Evolutionary conservation across 2,888 invertebrate genomes (phyloP).

Genomic region (Strigamia maritima): DNA sequence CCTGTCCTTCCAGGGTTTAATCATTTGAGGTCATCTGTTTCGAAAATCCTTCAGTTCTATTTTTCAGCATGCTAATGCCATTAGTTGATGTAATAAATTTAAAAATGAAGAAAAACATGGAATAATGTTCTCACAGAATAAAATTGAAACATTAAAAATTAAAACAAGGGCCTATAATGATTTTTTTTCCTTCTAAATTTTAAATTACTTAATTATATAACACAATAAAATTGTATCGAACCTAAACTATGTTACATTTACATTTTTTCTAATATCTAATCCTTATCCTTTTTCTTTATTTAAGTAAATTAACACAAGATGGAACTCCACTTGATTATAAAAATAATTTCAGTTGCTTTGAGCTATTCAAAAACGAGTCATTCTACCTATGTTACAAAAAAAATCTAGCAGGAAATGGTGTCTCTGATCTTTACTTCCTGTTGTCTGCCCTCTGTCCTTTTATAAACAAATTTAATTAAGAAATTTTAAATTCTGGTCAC

Average conservation of each 20-base stretch:
- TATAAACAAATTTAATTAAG: not conserved
- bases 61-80: not conserved
- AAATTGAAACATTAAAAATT: not conserved
- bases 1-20: not conserved
- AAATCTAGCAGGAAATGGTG: slow-evolving; percentile 12
- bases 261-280: not conserved
- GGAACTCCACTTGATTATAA: not conserved
- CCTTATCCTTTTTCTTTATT: not conserved
- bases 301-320: not conserved
- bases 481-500: not conserved
- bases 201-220: not conserved
- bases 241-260: not conserved
- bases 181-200: not conserved
- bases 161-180: too few species aligned
- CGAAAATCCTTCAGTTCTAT: not conserved
- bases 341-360: not conserved
- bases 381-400: not conserved
- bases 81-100: not conserved
- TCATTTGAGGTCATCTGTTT: slow-evolving; percentile 25
- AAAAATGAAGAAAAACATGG: not conserved
- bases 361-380: not conserved
- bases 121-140: not conserved
- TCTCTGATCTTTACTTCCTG: slow-evolving; percentile 16
- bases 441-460: slow-evolving; percentile 10
- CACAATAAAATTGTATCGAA: slow-evolving; percentile 1